Base-by-base conservation (phyloP, 1,140 invertebrate genomes). In the Pachypsylla venusta region DNA sequence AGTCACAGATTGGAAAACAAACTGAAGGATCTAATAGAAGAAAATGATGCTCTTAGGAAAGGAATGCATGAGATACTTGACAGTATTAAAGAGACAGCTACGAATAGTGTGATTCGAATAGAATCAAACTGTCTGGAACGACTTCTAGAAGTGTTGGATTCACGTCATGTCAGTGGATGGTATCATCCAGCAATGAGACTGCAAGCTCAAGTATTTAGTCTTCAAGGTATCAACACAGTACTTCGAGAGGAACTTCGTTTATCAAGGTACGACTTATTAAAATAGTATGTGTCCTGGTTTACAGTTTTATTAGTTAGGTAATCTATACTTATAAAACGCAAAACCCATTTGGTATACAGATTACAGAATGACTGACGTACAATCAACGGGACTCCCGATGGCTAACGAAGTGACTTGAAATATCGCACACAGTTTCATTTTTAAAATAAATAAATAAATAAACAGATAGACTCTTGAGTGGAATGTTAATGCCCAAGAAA, bases 151-250 rank as follows among this genome's bases (percentile, higher is more conserved):
- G 79, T 80, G 30, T 74, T 87, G 69, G 82, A 85, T 65, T 76
- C 79, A 1, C 73, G 83, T 35, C 81, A 83, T 67, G 70, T 81
- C 14, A 78, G 81, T 35, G 83, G 83, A 7, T 85, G 83, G 82
- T 85, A 84, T 67, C 81, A 84, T 64, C 81, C 83, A 16, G 82
- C 82, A 1, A 84, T 85, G 81, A 71, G 81, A 64, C 74, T 84
- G 12, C 78, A 84, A 61, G 77, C 81, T 60, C 80, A 82, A 67
- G 65, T 85, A 1, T 78, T 80, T 68, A 74, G 77, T 58, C 61
- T 79, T 4, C 73, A 81, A 67, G 80, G 80, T 2, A 74, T 74
- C 25, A 81, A 80, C 67, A 64, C 71, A 1, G 75, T 77, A 63
- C 66, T 82, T 3, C 65, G 79, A 57, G 73, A 76, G 53, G 77